A percentile compares a stretch with the other conserved stretches of the same genome.
phyloP scores from a whole-genome alignment of 2,888 invertebrate genomes.

The Therioaphis trifolii region DNA sequence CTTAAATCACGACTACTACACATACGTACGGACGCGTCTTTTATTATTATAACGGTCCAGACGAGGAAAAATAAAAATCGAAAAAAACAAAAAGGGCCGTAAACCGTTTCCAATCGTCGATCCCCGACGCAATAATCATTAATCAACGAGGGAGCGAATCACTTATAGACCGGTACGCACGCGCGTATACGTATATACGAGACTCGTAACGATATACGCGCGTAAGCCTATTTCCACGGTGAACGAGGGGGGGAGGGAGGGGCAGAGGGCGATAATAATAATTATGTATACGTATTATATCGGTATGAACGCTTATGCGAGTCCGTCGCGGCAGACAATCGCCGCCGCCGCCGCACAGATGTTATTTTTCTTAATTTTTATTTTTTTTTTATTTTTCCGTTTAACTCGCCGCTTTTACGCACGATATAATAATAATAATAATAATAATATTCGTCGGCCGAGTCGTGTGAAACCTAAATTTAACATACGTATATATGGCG shows the following conservation, averaged over 20 bases:
- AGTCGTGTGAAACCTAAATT: no score
- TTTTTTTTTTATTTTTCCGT: no score
- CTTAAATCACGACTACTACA: conserved; percentile 11
- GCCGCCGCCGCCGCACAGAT: conserved; percentile 23
- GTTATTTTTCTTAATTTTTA: conserved; percentile 12
- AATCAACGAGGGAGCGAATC: conserved; percentile 31
- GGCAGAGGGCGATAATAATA: no score
- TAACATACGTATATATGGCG: not conserved
- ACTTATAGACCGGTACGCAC: not conserved
- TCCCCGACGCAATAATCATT: conserved; percentile 56
- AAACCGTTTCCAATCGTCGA: conserved; percentile 48
- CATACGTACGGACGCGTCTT: not conserved
- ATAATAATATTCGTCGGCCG: no score
- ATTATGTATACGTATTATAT: not conserved
- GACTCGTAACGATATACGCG: no score
- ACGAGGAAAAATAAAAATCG: no score
- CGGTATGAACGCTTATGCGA: not conserved
- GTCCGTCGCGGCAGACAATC: not conserved
- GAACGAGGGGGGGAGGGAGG: no score
- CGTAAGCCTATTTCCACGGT: no score
- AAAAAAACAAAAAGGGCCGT: not conserved
- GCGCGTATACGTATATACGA: no score
- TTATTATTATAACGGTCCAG: not conserved
- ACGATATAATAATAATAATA: no score
- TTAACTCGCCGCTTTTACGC: no score